Evolutionary conservation across 2,113 vertebrate species (phyloP), one percentile per base, ranked within the genome.

Genomic region (Chascanopsetta lugubris): DNA sequence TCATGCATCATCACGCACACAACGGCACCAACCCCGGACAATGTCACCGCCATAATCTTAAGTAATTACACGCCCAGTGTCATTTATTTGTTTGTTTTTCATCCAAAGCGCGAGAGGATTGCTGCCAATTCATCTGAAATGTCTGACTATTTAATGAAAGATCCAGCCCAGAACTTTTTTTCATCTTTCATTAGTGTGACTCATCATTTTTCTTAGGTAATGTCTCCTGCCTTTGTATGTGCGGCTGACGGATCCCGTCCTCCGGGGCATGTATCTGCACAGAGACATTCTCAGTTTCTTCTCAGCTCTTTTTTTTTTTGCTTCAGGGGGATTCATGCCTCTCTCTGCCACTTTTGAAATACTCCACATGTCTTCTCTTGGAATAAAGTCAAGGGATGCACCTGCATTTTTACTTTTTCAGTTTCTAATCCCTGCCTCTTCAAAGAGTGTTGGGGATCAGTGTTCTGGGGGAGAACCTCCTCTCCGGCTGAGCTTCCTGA

Each of bases 381-480:
- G 21, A 13, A 3, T 25, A 10, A 10, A 26, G 5, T 49, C 46
- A 15, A 12, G 11, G 22, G 12, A 48, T 48, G 25, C 38, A 36
- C 10, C 8, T 12, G 2, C 9, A 12, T 4, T 48, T 48, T 25
- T 47, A 1, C 11, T 3, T 13, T 24, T 22, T n/a, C n/a, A n/a
- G n/a, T n/a, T n/a, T n/a, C n/a, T n/a, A n/a, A 12, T 36, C 8
- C 6, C 45, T 20, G 7, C 43, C 43, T 46, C 2, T 22, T 5
- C 29, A 30, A 30, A 30, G 3, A 4, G 12, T 40, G 12, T 36
- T 36, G 8, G 34, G 6, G 34, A 36, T 22, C 20, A 22, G 21
- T 48, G 46, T 48, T 48, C 10, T 48, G 46, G 12, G 22, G 46
- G 46, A 48, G 15, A 48, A 49, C 26, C n/a, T 49, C 24, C 11